phyloP scores from a whole-genome alignment of 2,888 invertebrate genomes.

The Limulus polyphemus region DNA sequence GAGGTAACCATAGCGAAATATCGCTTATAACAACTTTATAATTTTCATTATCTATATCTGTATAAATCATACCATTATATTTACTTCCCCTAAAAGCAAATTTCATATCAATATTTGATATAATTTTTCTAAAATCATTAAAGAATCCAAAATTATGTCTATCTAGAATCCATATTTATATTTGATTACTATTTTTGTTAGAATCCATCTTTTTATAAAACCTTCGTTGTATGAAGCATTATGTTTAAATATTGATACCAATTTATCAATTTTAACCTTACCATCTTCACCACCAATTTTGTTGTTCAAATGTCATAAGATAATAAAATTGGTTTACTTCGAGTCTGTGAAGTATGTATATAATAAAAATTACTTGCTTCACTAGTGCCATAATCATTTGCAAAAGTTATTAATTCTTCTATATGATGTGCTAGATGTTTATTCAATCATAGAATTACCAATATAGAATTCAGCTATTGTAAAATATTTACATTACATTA shows the following conservation, averaged over 20 bases:
- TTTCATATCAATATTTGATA: neutral
- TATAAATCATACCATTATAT: neutral
- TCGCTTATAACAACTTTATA: neutral
- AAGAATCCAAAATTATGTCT: neutral
- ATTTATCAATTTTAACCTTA: neutral
- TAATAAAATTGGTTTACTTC: too few relatives aligned
- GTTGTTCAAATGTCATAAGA: too few relatives aligned
- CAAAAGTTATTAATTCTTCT: too few relatives aligned
- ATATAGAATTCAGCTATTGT: neutral
- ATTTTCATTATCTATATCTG: neutral
- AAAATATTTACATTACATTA: neutral
- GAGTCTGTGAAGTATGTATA: neutral
- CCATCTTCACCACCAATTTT: too few relatives aligned
- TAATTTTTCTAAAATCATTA: too few relatives aligned
- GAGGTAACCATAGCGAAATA: too few relatives aligned
- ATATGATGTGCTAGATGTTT: neutral
- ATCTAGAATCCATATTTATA: neutral
- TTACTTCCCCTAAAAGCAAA: neutral
- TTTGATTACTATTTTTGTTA: conserved; percentile 1
- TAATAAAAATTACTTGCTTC: conserved; percentile 2
- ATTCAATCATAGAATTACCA: neutral
- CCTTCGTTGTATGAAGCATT: neutral
- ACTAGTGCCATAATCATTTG: conserved; percentile 1
- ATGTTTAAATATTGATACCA: neutral
- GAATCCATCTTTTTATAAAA: conserved; percentile 1